Evolutionary conservation across 2,797 vertebrate genomes (phyloP).

Genomic region (Anomalospiza imberbis): DNA sequence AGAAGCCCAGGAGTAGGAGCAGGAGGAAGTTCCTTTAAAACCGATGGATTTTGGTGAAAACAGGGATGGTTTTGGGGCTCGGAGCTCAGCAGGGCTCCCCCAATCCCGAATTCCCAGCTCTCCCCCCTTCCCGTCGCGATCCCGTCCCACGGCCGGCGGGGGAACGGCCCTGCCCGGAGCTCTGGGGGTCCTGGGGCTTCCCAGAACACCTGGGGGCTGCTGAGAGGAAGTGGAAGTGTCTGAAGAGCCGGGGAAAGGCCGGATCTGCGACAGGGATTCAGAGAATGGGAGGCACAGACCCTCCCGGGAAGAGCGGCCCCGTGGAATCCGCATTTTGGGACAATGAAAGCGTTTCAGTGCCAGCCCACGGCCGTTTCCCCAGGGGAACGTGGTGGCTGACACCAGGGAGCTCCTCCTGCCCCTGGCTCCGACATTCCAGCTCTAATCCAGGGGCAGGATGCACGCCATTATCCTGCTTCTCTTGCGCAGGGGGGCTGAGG

Average conservation of each 20-base stretch:
- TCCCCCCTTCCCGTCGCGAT: not conserved
- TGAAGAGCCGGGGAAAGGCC: not conserved
- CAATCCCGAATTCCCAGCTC: not conserved
- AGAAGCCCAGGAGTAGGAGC: not conserved
- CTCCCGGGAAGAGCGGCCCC: not conserved
- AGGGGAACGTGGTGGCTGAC: too few relatives aligned
- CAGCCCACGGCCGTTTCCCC: accelerated
- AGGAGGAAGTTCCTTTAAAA: not conserved
- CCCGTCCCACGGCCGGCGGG: not conserved
- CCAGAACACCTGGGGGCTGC: not conserved
- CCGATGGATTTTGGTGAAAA: accelerated
- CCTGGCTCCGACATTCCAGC: not conserved
- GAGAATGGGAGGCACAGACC: not conserved
- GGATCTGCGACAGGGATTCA: too few relatives aligned
- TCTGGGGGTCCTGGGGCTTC: not conserved
- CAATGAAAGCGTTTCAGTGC: too few relatives aligned
- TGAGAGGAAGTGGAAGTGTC: not conserved
- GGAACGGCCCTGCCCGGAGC: not conserved
- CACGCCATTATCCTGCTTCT: not conserved
- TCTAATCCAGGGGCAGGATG: not conserved
- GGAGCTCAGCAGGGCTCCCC: not conserved
- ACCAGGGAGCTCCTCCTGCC: too few relatives aligned
- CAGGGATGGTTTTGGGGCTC: accelerated
- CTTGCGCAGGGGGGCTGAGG: not conserved
- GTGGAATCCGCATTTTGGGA: accelerated